Conservation (phyloP, 2,113 vertebrate species). For the Callospermophilus lateralis region DNA sequence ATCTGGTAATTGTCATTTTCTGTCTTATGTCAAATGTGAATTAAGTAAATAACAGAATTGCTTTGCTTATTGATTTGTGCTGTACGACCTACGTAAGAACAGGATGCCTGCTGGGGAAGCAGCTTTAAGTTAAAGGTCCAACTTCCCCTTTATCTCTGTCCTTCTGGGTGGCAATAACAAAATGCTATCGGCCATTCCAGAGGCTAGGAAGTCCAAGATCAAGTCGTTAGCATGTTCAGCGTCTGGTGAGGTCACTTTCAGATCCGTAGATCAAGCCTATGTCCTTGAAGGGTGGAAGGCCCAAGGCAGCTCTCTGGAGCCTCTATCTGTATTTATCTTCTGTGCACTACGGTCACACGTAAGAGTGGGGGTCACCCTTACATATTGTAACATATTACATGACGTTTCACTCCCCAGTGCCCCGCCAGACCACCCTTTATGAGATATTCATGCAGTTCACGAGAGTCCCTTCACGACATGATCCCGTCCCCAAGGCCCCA, state of each 20-base stretch:
- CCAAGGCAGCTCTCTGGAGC: not conserved
- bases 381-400: too few species aligned
- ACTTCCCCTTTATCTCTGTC: not conserved
- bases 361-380: too few species aligned
- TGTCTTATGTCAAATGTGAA: not conserved
- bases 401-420: too few species aligned
- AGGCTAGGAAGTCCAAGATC: not conserved
- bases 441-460: not conserved
- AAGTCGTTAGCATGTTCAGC: not conserved
- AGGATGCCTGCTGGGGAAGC: not conserved
- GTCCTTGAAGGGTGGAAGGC: too few species aligned
- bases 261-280: not conserved
- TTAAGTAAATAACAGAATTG: not conserved
- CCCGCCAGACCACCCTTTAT: too few species aligned
- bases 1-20: not conserved
- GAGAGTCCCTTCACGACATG: not conserved
- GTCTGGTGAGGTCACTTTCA: not conserved
- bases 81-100: constrained; percentile 11
- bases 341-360: too few species aligned
- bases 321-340: too few species aligned
- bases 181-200: not conserved
- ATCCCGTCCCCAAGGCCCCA: not conserved
- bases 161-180: not conserved
- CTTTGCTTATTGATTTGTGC: not conserved
- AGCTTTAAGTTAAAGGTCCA: not conserved